phyloP scores from a whole-genome alignment of 2,797 vertebrate genomes.

The Cuniculus paca region DNA sequence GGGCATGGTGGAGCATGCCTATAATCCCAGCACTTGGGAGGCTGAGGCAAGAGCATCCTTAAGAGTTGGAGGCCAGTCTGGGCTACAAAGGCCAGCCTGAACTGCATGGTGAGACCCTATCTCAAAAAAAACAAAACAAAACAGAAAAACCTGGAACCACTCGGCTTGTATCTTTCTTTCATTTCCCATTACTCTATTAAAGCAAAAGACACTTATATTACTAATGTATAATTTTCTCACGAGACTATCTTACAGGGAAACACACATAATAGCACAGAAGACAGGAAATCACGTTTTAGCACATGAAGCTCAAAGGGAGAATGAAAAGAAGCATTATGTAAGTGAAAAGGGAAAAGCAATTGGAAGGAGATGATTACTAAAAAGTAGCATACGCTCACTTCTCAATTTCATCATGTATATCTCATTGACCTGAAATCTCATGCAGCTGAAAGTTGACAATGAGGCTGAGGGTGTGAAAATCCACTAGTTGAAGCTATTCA shows the following conservation, averaged over 20 bases:
- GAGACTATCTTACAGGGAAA: background rate
- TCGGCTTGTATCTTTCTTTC: background rate
- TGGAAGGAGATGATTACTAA: background rate
- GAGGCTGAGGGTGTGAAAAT: background rate
- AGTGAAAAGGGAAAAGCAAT: background rate
- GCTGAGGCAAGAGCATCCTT: no score
- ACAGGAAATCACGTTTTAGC: background rate
- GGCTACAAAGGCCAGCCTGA: no score
- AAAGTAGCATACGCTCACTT: background rate
- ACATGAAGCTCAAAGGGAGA: background rate
- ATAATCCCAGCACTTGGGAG: no score
- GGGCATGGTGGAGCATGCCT: no score
- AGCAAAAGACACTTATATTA: background rate
- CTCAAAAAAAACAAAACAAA: no score
- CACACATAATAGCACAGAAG: background rate
- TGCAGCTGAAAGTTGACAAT: constrained; percentile 27
- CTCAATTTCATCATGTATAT: background rate
- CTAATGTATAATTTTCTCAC: background rate
- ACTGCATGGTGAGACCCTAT: no score
- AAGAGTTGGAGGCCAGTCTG: no score
- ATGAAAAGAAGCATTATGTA: constrained; percentile 12
- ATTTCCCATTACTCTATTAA: background rate
- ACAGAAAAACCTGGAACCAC: background rate
- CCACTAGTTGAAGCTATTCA: background rate
- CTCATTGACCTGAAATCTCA: background rate